Conservation (phyloP, 2,797 vertebrate genomes). For the Eulemur coronatus region DNA sequence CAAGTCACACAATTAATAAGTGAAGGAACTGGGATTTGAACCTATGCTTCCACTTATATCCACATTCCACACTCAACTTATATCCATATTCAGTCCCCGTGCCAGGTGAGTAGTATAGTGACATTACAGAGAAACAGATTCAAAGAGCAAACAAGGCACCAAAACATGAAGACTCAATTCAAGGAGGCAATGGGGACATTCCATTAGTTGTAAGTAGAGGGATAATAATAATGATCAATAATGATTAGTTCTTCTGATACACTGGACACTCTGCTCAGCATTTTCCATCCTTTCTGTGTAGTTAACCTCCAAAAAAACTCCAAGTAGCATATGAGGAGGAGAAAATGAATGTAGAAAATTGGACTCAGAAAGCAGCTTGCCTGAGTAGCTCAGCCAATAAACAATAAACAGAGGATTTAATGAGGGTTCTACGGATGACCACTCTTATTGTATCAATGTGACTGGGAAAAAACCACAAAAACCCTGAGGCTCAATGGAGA, state of each 20-base stretch:
- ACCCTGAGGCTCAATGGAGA: not conserved
- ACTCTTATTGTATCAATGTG: not conserved
- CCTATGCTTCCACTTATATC: not conserved
- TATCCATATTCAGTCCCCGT: not conserved
- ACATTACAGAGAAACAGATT: not conserved
- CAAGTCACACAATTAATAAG: not conserved
- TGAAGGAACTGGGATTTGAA: not conserved
- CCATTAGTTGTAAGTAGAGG: not conserved
- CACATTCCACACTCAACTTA: not conserved
- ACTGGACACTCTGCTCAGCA: not conserved
- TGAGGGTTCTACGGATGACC: not conserved
- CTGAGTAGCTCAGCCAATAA: not conserved
- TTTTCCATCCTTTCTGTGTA: not conserved
- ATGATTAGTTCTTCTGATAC: not conserved
- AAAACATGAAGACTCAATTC: not conserved
- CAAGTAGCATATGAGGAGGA: not conserved
- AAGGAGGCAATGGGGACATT: not conserved
- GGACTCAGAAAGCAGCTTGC: not conserved
- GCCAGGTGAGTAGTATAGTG: not conserved
- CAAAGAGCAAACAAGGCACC: not conserved
- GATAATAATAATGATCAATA: not conserved
- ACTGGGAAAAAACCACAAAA: not conserved
- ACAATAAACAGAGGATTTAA: not conserved
- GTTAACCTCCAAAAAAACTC: not conserved
- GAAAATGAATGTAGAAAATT: not conserved